Percentiles rank a stretch among this genome's conserved stretches.
phyloP scores from a whole-genome alignment of 2,113 vertebrate genomes.

The Hippocampus guttulatus region DNA sequence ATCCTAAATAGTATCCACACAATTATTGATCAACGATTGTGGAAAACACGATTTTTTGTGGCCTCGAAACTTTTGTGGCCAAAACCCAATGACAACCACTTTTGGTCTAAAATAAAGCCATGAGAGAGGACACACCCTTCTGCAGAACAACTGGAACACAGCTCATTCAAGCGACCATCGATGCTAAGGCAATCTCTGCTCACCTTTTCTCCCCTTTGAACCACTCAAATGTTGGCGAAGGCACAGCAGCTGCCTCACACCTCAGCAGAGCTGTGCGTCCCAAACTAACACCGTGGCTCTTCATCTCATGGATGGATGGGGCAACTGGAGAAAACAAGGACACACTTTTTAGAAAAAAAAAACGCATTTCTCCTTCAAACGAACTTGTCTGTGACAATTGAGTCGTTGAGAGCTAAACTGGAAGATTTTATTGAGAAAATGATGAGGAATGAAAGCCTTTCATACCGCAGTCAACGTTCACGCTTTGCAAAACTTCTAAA shows the following conservation, averaged over 20 bases:
- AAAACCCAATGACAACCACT: background rate
- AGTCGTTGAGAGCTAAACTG: background rate
- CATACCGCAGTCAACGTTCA: constrained; percentile 32
- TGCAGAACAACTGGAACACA: background rate
- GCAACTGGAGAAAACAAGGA: constrained; percentile 75
- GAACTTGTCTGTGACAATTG: background rate
- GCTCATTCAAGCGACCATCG: background rate
- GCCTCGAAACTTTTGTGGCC: background rate
- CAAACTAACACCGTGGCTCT: constrained; percentile 81
- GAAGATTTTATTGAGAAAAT: constrained; percentile 9
- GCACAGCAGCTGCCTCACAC: constrained; percentile 92
- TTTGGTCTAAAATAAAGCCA: background rate
- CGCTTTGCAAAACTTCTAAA: constrained; percentile 1
- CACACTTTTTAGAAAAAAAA: background rate
- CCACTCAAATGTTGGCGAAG: constrained; percentile 90
- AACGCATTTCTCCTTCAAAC: background rate
- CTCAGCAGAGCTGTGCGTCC: constrained; percentile 88
- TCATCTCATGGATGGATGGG: constrained; percentile 94
- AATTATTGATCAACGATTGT: background rate
- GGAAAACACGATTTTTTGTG: too few species aligned
- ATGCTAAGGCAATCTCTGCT: constrained; percentile 44
- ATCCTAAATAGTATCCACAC: background rate
- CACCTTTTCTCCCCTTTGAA: constrained; percentile 97
- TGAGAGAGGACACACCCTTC: background rate
- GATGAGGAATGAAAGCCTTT: constrained; percentile 19